Evolutionary conservation across 2,113 vertebrate species (phyloP), one percentile per base, ranked within the genome.

Genomic region (Chaetodon auriga): DNA sequence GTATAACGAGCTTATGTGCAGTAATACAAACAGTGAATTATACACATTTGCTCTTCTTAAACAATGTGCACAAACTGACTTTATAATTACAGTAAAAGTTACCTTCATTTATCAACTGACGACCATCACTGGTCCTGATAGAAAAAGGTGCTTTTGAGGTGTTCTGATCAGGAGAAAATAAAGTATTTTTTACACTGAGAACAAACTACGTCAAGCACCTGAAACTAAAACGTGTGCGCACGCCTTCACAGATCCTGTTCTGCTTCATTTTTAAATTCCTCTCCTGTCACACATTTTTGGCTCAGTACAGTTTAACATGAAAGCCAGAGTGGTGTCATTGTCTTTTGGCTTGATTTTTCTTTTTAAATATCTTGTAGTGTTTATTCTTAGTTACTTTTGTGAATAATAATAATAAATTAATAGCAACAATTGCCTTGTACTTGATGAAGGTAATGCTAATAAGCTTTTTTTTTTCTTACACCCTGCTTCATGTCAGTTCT

Each of bases 201-300:
- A 53, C 3, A 18, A 46, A 75, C 18, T 5, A 10, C 18, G 23
- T 57, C 48, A 35, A 1, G 8, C 15, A 62, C 8, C 55, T 6
- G 19, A 83, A 87, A 83, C 81, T 19, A 18, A n/a, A 51, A 70
- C 7, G 3, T 58, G 15, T 43, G 15, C 4, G 0, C 71, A 61
- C 7, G 16, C 64, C 68, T 55, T 49, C 1, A 3, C 68, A 19
- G 61, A 68, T 85, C 79, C 69, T 45, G 86, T 82, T 82, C 12
- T 41, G 6, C 83, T 80, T 83, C 66, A 83, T 89, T 83, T 77
- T 77, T 36, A 58, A 57, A 48, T 73, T 68, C 53, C 25, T 72
- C 3, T 65, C 14, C 6, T 21, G 45, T 21, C 11, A 23, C 18
- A 8, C 6, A 19, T 30, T 49, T 75, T 62, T 68, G 43, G 5